phyloP scores from a whole-genome alignment of 2,113 vertebrate genomes.

The Turdus rufiventris region DNA sequence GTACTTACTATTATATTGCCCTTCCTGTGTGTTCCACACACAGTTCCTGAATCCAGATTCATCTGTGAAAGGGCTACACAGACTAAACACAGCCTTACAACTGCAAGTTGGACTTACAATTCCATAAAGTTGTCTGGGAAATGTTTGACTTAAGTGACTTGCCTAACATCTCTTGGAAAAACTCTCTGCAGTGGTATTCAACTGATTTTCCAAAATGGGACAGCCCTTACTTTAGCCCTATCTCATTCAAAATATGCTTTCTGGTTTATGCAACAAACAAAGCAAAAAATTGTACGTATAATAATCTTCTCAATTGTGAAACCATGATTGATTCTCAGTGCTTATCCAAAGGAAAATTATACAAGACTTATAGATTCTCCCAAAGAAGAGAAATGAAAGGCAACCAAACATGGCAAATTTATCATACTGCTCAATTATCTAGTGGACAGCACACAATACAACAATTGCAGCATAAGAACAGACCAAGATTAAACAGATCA shows the following conservation, averaged over 20 bases:
- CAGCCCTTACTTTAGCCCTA: neutral
- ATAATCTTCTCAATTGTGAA: neutral
- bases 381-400: neutral
- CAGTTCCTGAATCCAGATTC: neutral
- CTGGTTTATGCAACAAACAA: neutral
- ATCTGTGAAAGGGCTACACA: neutral
- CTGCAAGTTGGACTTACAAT: neutral
- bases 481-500: neutral
- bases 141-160: neutral
- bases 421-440: neutral
- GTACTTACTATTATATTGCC: neutral
- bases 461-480: neutral
- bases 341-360: neutral
- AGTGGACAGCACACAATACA: neutral
- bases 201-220: neutral
- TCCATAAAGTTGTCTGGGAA: neutral
- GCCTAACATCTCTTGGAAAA: neutral
- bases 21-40: neutral
- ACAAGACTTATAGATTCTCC: neutral
- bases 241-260: neutral
- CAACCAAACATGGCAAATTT: neutral
- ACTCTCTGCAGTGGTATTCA: neutral
- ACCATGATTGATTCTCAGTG: neutral
- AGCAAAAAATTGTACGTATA: neutral
- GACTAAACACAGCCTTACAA: neutral